Percentiles rank a stretch among this genome's conserved stretches.
Conservation (phyloP, 2,888 invertebrate genomes). For the Frankliniella intonsa region DNA sequence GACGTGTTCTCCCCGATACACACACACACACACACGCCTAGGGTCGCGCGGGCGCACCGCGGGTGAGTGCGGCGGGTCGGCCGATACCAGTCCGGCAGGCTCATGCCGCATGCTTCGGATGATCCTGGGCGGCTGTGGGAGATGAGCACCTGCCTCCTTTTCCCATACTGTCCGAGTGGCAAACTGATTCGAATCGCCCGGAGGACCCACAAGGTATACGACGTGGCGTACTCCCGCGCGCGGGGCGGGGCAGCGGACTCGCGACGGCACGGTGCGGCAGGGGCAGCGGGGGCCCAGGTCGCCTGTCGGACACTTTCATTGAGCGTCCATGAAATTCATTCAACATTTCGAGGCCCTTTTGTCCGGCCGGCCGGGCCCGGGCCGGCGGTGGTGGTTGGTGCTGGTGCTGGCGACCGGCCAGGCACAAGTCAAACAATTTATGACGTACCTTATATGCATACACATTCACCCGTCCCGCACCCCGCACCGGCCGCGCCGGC, state of each 20-base stretch:
- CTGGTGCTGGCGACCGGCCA: constrained; percentile 17
- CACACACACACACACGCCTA: too few species aligned
- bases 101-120: too few species aligned
- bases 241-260: background rate
- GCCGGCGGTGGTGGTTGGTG: background rate
- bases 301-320: constrained; percentile 15
- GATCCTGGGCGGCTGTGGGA: too few species aligned
- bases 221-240: background rate
- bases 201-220: too few species aligned
- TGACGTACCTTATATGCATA: constrained; percentile 23
- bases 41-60: too few species aligned
- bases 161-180: background rate
- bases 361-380: background rate
- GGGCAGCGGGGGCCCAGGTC: background rate
- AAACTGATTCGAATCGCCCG: constrained; percentile 10
- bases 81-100: too few species aligned
- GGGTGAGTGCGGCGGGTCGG: too few species aligned
- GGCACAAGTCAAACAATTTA: constrained; percentile 26
- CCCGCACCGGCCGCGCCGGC: background rate
- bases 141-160: too few species aligned
- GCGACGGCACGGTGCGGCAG: background rate
- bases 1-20: too few species aligned
- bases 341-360: constrained; percentile 19
- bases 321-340: constrained; percentile 14
- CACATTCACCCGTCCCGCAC: background rate